Evolutionary conservation across 2,113 vertebrate genomes (phyloP), one percentile per base, ranked within the genome.

Genomic region (Pteruthius melanotis): DNA sequence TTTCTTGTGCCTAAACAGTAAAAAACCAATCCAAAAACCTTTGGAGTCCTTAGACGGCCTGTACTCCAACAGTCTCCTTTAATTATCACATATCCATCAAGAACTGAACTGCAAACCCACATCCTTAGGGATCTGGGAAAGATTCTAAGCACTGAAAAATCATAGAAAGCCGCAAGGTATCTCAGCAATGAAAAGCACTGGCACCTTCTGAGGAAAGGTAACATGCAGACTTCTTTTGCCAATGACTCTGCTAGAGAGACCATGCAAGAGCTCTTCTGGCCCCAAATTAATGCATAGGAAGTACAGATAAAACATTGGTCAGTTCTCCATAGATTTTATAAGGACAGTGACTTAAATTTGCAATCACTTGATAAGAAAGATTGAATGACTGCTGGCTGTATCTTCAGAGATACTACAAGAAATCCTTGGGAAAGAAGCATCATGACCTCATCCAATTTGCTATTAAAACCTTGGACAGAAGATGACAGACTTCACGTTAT

Each of bases 301-400:
- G 9, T n/a, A 65, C 22, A 69, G 27, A 8, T 11, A 65, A 76
- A 79, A 35, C 1, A 1, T 7, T 40, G 18, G 42, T 54, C 47
- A 40, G 6, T 9, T 66, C 56, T 61, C 59, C 65, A 63, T 0
- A 39, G 54, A 54, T 59, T 78, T 47, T 26, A 8, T 47, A 75
- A 52, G 35, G 15, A 79, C 44, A 83, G 28, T 71, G 21, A 44
- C 8, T 44, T 52, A 88, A 71, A 64, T 76, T 49, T 86, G 19
- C 31, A 76, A 24, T 31, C 50, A 69, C 18, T 27, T 42, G 45
- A 35, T 45, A 52, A 65, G 18, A 64, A 66, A 66, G 13, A 45
- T 8, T 24, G 33, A 92, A 17, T 0, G 0, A 56, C 27, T 54
- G 17, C 30, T 53, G 37, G 22, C 33, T 83, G 2, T 40, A 13